A percentile compares a stretch with the other conserved stretches of the same genome.
These are phyloP conservation scores for Ceramica pisi DNA, from an alignment of 2,888 invertebrate species.

Conservation along the genomic window DNA sequence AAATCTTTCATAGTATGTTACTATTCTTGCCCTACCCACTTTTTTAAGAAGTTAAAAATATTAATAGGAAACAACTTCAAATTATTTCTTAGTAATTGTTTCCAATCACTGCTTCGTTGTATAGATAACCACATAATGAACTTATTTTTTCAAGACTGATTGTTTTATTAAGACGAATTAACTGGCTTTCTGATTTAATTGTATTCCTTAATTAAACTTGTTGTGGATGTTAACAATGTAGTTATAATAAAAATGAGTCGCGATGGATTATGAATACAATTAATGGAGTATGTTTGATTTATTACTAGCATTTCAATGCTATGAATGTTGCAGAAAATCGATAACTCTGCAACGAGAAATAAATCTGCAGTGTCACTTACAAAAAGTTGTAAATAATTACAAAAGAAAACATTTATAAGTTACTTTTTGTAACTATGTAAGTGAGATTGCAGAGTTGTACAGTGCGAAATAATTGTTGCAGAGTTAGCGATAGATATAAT, in stretches of 20 bases:
- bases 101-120: conserved; percentile 5
- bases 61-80: neutral
- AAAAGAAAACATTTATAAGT: neutral
- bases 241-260: conserved; percentile 69
- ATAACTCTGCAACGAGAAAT: conserved; percentile 26
- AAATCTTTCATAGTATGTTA: neutral
- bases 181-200: conserved; percentile 34
- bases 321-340: conserved; percentile 10
- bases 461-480: neutral
- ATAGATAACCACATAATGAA: conserved; percentile 38
- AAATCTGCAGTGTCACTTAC: conserved; percentile 10
- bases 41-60: neutral
- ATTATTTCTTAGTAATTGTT: neutral
- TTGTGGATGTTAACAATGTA: conserved; percentile 37
- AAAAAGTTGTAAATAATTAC: neutral
- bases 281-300: conserved; percentile 55
- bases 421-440: neutral
- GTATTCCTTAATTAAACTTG: conserved; percentile 5
- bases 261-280: conserved; percentile 75
- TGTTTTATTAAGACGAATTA: conserved; percentile 48
- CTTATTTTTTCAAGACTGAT: conserved; percentile 70
- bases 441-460: conserved; percentile 4
- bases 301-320: conserved; percentile 25
- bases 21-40: neutral
- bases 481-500: neutral